Percentiles rank a stretch among this genome's conserved stretches.
Conservation (phyloP, 2,113 vertebrate species). For the Marmota monax region DNA sequence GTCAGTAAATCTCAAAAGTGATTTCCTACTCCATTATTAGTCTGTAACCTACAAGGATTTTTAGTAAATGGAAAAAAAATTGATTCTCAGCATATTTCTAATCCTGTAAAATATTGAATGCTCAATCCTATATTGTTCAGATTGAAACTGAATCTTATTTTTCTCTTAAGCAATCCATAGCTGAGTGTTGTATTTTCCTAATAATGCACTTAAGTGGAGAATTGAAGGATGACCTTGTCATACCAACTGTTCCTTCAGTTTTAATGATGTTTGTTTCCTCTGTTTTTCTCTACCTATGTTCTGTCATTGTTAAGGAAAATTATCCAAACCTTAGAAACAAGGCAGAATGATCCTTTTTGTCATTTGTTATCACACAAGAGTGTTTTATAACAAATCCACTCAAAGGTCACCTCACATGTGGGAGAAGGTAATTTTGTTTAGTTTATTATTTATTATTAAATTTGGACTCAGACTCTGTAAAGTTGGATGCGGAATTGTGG, state of each 20-base stretch:
- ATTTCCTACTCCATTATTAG: not conserved
- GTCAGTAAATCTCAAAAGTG: slow-evolving; percentile 56
- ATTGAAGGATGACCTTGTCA: slow-evolving; percentile 22
- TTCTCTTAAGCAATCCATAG: not conserved
- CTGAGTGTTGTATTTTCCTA: slow-evolving; percentile 19
- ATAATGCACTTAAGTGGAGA: not conserved
- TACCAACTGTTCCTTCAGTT: slow-evolving; percentile 19
- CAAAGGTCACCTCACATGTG: not conserved
- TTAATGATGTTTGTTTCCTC: slow-evolving; percentile 49
- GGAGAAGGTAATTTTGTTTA: slow-evolving; percentile 19
- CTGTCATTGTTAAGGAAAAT: not conserved
- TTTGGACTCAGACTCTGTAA: not conserved
- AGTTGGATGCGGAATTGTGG: not conserved
- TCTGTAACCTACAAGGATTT: slow-evolving; percentile 33
- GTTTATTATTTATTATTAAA: slow-evolving; percentile 50
- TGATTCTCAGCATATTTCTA: slow-evolving; percentile 41
- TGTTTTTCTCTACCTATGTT: not conserved
- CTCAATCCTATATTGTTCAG: slow-evolving; percentile 8
- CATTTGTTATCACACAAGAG: not conserved
- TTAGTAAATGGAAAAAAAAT: slow-evolving; percentile 49
- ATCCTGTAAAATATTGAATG: slow-evolving; percentile 20
- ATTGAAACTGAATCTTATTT: slow-evolving; percentile 40
- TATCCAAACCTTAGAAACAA: not conserved
- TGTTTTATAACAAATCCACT: not conserved
- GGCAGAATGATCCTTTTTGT: not conserved